Evolutionary conservation across 2,888 invertebrate species (phyloP).

Genomic region (Lasioglossum vierecki): DNA sequence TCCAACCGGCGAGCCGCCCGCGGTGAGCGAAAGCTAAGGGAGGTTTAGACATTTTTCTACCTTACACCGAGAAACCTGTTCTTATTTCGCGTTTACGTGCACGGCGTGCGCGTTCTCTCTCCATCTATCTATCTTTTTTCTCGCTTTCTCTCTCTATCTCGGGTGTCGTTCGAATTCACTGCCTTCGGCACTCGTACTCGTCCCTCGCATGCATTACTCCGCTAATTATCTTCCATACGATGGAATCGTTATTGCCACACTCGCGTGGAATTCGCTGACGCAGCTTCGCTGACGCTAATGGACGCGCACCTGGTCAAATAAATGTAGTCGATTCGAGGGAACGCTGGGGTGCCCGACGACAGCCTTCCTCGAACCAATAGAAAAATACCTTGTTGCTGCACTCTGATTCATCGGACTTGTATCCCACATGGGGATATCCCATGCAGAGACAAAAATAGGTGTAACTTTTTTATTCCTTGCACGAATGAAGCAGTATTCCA

Average conservation of each 20-base stretch:
- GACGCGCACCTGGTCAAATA: slow-evolving; percentile 11
- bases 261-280: slow-evolving; percentile 10
- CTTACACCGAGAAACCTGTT: slow-evolving; percentile 55
- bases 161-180: slow-evolving; percentile 30
- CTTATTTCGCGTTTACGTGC: slow-evolving; percentile 58
- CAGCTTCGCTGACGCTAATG: neutral
- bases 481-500: neutral
- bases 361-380: slow-evolving; percentile 1
- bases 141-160: neutral
- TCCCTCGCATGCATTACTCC: slow-evolving; percentile 35
- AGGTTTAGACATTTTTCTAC: slow-evolving; percentile 44
- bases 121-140: neutral
- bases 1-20: slow-evolving; percentile 16
- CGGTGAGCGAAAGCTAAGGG: slow-evolving; percentile 30
- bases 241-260: slow-evolving; percentile 18
- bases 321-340: neutral
- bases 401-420: neutral
- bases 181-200: slow-evolving; percentile 23
- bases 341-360: slow-evolving; percentile 16
- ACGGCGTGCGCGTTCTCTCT: no score
- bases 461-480: neutral
- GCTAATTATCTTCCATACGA: slow-evolving; percentile 44
- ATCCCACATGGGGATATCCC: neutral
- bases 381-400: neutral
- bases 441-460: neutral